phyloP scores from a whole-genome alignment of 2,797 vertebrate species.

The Merluccius polli region DNA sequence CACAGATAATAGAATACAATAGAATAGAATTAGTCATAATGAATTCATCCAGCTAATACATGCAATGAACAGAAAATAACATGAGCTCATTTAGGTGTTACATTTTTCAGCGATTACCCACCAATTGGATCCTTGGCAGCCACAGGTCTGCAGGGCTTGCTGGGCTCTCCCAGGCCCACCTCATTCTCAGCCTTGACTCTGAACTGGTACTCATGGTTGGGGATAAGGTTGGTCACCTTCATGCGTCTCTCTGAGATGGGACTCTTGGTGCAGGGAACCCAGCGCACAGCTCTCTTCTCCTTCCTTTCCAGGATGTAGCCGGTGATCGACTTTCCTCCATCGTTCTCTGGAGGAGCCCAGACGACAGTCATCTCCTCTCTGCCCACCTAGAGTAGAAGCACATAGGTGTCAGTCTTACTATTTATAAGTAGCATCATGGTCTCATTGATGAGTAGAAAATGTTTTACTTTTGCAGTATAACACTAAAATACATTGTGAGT shows the following conservation, averaged over 20 bases:
- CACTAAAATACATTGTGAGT: not conserved
- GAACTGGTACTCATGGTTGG: constrained; percentile 97
- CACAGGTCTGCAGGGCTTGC: constrained; percentile 92
- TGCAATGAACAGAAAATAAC: not conserved
- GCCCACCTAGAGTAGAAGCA: constrained; percentile 55
- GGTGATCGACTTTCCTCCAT: constrained; percentile 97
- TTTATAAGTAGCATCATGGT: not conserved
- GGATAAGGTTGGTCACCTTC: constrained; percentile 93
- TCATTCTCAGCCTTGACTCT: constrained; percentile 98
- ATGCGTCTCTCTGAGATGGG: constrained; percentile 91
- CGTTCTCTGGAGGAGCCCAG: constrained; percentile 95
- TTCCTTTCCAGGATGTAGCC: constrained; percentile 97
- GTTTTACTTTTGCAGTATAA: not conserved
- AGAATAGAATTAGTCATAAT: not conserved
- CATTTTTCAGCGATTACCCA: constrained; percentile 54
- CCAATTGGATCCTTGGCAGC: constrained; percentile 97
- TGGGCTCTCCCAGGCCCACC: constrained; percentile 94
- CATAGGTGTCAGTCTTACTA: not conserved
- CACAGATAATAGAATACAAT: constrained; percentile 3
- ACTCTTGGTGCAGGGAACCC: constrained; percentile 94
- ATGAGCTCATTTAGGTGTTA: not conserved
- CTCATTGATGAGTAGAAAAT: not conserved
- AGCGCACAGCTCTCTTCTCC: constrained; percentile 88
- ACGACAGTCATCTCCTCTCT: constrained; percentile 99
- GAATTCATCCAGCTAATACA: not conserved